These are phyloP conservation scores for Pinctada fucata DNA, from an alignment of 2,888 invertebrate genomes.

Conservation along the genomic window DNA sequence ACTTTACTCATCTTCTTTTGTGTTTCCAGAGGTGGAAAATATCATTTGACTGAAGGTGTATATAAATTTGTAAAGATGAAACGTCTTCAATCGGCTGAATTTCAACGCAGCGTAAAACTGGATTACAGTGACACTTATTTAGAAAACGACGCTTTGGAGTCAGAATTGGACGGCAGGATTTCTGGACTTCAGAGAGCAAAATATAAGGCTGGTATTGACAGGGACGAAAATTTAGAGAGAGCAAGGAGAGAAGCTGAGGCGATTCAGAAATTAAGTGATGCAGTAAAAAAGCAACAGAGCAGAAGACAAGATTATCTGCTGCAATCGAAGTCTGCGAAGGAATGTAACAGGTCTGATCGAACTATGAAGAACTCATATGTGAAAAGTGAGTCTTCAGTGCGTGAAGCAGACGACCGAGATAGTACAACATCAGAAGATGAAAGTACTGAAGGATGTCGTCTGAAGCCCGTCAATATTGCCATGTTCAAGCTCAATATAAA, in stretches of 20 bases:
- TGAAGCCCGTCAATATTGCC: constrained; percentile 16
- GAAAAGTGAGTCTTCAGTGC: neutral
- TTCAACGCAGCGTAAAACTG: constrained; percentile 12
- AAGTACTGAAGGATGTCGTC: neutral
- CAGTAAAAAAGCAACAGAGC: constrained; percentile 34
- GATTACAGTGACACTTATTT: constrained; percentile 53
- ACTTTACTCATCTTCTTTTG: too few species aligned
- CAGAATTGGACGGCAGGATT: constrained; percentile 42
- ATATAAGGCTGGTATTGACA: constrained; percentile 43
- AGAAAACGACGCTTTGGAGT: constrained; percentile 47
- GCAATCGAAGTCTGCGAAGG: neutral
- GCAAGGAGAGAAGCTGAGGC: constrained; percentile 47
- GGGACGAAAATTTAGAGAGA: constrained; percentile 44
- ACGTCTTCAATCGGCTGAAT: constrained; percentile 1
- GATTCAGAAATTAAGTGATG: constrained; percentile 49
- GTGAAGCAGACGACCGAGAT: neutral
- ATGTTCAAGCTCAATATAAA: constrained; percentile 21
- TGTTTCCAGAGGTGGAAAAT: too few species aligned
- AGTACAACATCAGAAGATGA: neutral
- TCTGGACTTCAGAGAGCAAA: constrained; percentile 38
- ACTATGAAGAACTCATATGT: neutral
- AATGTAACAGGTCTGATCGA: neutral
- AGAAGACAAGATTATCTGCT: neutral
- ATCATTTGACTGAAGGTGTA: too few species aligned
- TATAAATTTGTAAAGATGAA: neutral